phyloP scores from a whole-genome alignment of 2,888 invertebrate species.

The Metacarcinus magister region DNA sequence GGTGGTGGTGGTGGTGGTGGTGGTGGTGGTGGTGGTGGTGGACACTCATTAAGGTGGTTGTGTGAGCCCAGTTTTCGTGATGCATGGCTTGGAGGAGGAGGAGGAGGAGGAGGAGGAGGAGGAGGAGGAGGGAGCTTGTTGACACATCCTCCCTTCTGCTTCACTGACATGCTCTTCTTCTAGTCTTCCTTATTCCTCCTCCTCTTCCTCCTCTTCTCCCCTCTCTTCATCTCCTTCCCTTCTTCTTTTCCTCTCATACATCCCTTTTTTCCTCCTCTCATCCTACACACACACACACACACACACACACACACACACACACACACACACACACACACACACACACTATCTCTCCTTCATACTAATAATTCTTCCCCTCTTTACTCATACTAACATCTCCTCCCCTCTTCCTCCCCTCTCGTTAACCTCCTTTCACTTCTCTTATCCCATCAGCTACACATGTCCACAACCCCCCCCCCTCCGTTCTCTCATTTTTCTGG shows the following conservation, averaged over 20 bases:
- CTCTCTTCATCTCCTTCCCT: too few relatives aligned
- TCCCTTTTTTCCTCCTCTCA: too few relatives aligned
- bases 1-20: background rate
- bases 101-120: background rate
- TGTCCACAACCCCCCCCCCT: background rate
- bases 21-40: background rate
- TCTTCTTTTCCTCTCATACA: background rate
- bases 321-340: background rate
- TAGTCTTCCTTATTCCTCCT: background rate
- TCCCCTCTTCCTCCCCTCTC: too few relatives aligned
- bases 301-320: slow-evolving; percentile 26
- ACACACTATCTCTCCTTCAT: too few relatives aligned
- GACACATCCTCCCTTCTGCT: background rate
- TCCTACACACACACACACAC: background rate
- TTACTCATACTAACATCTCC: too few relatives aligned
- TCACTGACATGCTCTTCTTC: background rate
- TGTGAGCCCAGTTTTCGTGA: slow-evolving; percentile 11
- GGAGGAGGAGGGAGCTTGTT: background rate
- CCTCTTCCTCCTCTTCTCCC: background rate
- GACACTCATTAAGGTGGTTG: background rate
- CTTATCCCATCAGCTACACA: too few relatives aligned
- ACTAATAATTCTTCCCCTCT: too few relatives aligned
- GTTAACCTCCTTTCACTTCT: too few relatives aligned
- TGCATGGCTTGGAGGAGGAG: background rate
- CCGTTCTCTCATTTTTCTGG: background rate